Evolutionary conservation across 2,888 invertebrate species (phyloP).

Genomic region (Lycophotia porphyrea): DNA sequence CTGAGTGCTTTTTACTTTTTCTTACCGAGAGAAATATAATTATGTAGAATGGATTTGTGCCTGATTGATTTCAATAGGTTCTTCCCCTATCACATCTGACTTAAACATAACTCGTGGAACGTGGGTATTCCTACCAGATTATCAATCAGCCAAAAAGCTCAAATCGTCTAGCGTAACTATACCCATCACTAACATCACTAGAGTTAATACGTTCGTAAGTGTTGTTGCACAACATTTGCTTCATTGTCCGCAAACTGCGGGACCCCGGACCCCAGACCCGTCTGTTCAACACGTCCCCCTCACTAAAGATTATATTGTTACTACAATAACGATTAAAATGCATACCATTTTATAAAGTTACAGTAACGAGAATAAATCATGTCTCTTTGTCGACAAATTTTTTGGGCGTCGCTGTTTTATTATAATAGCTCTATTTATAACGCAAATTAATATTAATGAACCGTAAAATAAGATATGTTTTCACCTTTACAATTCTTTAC

Average conservation of each 20-base stretch:
- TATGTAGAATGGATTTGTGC: not conserved
- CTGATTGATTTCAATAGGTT: not conserved
- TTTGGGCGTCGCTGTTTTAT: conserved; percentile 70
- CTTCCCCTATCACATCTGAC: not conserved
- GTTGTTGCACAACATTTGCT: conserved; percentile 86
- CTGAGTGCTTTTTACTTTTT: not conserved
- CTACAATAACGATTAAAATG: conserved; percentile 82
- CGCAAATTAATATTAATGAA: conserved; percentile 73
- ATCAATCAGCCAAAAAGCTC: conserved; percentile 16
- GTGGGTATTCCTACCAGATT: not conserved
- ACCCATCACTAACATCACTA: conserved; percentile 79
- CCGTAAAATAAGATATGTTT: conserved; percentile 59
- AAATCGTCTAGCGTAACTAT: conserved; percentile 55
- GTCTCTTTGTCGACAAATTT: conserved; percentile 75
- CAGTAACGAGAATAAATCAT: conserved; percentile 81
- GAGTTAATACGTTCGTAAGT: conserved; percentile 77
- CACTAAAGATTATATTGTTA: conserved; percentile 84
- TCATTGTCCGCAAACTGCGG: conserved; percentile 79
- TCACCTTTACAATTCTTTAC: conserved; percentile 27
- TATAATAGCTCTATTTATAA: conserved; percentile 62
- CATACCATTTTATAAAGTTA: conserved; percentile 72
- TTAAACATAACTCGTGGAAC: too few relatives aligned
- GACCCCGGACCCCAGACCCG: conserved; percentile 74
- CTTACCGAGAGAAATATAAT: not conserved
- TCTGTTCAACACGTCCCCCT: conserved; percentile 79